These are phyloP conservation scores for Sebastes ruberrimus DNA, from an alignment of 2,797 vertebrate genomes.

Conservation along the genomic window DNA sequence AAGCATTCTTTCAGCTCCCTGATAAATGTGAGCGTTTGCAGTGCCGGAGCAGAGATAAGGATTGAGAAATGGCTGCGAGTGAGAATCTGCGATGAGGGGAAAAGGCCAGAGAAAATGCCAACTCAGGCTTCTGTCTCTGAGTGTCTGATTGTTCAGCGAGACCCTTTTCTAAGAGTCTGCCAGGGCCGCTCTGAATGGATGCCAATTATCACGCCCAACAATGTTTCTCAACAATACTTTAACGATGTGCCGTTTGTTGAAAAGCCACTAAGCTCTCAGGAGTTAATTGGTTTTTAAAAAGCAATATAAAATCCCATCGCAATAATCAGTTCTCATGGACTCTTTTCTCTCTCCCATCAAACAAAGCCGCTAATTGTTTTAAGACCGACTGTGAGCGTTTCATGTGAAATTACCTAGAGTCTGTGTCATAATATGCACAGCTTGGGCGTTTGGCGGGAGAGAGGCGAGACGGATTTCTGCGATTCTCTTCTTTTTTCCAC, in stretches of 20 bases:
- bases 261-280: slow-evolving; percentile 80
- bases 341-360: slow-evolving; percentile 75
- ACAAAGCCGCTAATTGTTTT: slow-evolving; percentile 81
- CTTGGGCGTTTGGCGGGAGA: slow-evolving; percentile 48
- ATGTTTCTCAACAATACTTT: slow-evolving; percentile 83
- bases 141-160: slow-evolving; percentile 76
- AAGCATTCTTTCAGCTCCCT: slow-evolving; percentile 44
- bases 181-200: slow-evolving; percentile 74
- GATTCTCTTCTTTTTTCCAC: slow-evolving; percentile 5
- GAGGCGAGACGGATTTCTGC: slow-evolving; percentile 18
- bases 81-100: slow-evolving; percentile 39
- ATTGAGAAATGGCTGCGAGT: slow-evolving; percentile 51
- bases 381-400: slow-evolving; percentile 71
- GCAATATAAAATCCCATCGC: slow-evolving; percentile 81
- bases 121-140: slow-evolving; percentile 73
- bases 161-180: slow-evolving; percentile 68
- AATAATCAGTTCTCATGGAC: slow-evolving; percentile 79
- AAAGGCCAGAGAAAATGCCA: slow-evolving; percentile 71
- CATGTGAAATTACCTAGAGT: slow-evolving; percentile 71
- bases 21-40: slow-evolving; percentile 47
- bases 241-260: slow-evolving; percentile 77
- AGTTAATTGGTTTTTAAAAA: slow-evolving; percentile 87
- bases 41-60: slow-evolving; percentile 60
- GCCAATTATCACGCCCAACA: slow-evolving; percentile 79
- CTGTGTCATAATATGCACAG: slow-evolving; percentile 63